A percentile compares a stretch with the other conserved stretches of the same genome.
Conservation (phyloP, 2,888 invertebrate genomes). For the Priocnemis perturbator region DNA sequence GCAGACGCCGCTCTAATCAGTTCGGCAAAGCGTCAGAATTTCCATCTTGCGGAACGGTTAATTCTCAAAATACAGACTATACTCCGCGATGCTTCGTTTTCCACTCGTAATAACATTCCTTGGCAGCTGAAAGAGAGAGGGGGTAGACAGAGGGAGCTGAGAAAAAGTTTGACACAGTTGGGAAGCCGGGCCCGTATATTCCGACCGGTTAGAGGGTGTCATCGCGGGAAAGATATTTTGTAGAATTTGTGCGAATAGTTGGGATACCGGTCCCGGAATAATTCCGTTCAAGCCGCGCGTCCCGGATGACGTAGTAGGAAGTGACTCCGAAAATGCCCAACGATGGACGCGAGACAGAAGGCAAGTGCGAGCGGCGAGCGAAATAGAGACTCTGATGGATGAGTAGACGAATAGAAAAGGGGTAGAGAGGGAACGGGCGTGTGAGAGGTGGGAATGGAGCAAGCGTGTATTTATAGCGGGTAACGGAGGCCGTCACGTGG, state of each 20-base stretch:
- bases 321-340: conserved; percentile 38
- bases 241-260: too few species aligned
- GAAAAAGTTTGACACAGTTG: too few species aligned
- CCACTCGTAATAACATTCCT: too few species aligned
- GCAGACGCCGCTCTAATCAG: conserved; percentile 40
- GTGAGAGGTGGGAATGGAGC: conserved; percentile 18
- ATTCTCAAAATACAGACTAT: too few species aligned
- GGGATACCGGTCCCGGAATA: too few species aligned
- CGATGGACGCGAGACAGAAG: conserved; percentile 35
- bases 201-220: too few species aligned
- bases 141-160: too few species aligned
- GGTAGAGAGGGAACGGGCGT: conserved; percentile 22
- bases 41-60: background rate
- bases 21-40: conserved; percentile 35
- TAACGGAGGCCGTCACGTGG: conserved; percentile 61
- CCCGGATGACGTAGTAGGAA: conserved; percentile 11
- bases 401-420: conserved; percentile 23
- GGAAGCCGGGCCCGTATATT: too few species aligned
- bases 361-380: conserved; percentile 20
- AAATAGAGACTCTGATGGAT: background rate
- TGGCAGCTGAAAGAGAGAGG: too few species aligned
- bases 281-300: conserved; percentile 7
- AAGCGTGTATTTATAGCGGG: conserved; percentile 65
- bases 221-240: too few species aligned
- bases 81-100: too few species aligned